Evolutionary conservation across 2,888 invertebrate genomes (phyloP).

Genomic region (Elysia crispata): DNA sequence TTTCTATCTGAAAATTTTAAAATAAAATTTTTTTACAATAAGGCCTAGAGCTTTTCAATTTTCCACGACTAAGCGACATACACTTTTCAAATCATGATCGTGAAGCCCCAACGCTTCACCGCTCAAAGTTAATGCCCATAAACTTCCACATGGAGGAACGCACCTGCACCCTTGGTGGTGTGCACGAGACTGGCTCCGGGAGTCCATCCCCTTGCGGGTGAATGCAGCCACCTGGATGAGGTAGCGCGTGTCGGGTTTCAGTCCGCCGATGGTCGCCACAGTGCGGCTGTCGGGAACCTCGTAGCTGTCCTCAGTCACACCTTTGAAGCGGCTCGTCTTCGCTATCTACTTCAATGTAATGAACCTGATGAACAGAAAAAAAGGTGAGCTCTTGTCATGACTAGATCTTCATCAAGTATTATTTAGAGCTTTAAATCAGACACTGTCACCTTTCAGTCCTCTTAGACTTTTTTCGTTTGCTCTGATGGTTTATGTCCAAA

Average conservation of each 20-base stretch:
- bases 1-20: too few species aligned
- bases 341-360: conserved; percentile 64
- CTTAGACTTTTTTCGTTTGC: too few species aligned
- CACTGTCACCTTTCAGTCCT: too few species aligned
- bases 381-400: too few species aligned
- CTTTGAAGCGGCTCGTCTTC: conserved; percentile 62
- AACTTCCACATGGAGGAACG: conserved; percentile 16
- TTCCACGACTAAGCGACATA: too few species aligned
- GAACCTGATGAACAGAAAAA: too few species aligned
- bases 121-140: neutral
- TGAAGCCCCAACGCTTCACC: neutral
- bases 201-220: conserved; percentile 97
- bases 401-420: too few species aligned
- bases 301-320: conserved; percentile 80
- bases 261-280: conserved; percentile 87
- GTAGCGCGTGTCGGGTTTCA: conserved; percentile 97
- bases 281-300: conserved; percentile 90
- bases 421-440: too few species aligned
- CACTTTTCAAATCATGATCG: neutral
- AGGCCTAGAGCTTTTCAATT: too few species aligned
- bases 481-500: too few species aligned
- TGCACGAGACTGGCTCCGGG: conserved; percentile 91
- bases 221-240: conserved; percentile 92
- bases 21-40: too few species aligned
- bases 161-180: conserved; percentile 82